Evolutionary conservation across 2,113 vertebrate species (phyloP), one percentile per base, ranked within the genome.

Genomic region (Pelmatolapia mariae): DNA sequence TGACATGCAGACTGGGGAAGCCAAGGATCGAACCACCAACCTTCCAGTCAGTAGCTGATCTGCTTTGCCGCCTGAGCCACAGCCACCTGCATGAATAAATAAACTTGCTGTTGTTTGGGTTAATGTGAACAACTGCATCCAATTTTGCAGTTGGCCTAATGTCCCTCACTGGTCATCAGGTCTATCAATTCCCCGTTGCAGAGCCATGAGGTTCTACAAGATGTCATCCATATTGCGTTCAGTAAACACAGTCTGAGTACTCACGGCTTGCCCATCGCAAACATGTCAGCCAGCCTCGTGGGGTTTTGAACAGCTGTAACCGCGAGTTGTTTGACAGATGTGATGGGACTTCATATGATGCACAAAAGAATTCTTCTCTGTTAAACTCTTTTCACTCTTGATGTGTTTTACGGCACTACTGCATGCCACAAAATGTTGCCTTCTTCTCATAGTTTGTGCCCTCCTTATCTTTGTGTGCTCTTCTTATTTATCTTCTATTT

Each of bases 261-360:
- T 24, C 11, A 56, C 4, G 11, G 22, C 53, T 56, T 56, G 22
- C 53, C 22, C 53, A 56, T 56, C 6, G 0, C 53, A 56, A 4
- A 24, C 22, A 13, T 56, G 53, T 56, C 22, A 24, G 2, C 22
- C 53, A 3, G 53, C 22, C 53, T 56, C 2, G 2, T 56, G 53
- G 6, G 11, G 53, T 24, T 56, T 24, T 56, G 0, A 56, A 56
- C 53, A 13, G 53, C 53, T 56, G 22, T 24, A 56, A 24, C 2
- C 0, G 0, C 0, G 11, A 56, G 53, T 24, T 56, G 1, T 56
- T 56, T 56, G 22, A 3, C 53, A 56, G 22, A 56, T 56, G 53
- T 13, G 6, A 26, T 63, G 59, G 59, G 31, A 19, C 9, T 36
- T 63, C 31, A 29, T 16, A 7, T 11, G 16, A 36, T 11, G 59